Evolutionary conservation across 1,140 invertebrate genomes (phyloP).

Genomic region (Saxidomus purpurata): DNA sequence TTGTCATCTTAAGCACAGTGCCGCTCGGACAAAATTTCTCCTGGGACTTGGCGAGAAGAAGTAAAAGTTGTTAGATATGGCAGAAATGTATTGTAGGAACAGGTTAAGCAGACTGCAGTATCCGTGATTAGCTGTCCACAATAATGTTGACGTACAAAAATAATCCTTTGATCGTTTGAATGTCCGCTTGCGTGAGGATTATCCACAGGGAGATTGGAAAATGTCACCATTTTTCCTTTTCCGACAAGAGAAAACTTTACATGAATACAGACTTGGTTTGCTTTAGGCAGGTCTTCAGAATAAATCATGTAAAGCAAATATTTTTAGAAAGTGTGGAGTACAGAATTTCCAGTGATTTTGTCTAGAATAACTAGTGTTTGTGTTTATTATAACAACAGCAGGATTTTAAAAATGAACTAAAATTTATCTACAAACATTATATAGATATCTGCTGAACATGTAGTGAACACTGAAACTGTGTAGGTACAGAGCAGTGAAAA

Average conservation of each 20-base stretch:
- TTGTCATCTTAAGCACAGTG: too few relatives aligned
- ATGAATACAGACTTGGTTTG: neutral
- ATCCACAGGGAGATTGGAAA: conserved; percentile 10
- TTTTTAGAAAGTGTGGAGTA: neutral
- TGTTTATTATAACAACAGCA: too few relatives aligned
- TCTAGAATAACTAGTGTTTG: neutral
- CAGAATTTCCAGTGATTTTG: neutral
- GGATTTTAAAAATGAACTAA: neutral
- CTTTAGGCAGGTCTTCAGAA: neutral
- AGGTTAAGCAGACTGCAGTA: too few relatives aligned
- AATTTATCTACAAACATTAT: too few relatives aligned
- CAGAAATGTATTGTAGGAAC: too few relatives aligned
- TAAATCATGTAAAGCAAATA: neutral
- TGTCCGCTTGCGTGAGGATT: neutral
- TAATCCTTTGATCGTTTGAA: neutral
- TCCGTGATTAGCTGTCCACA: neutral
- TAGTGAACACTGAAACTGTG: too few relatives aligned
- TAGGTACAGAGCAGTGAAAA: too few relatives aligned
- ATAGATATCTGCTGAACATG: neutral
- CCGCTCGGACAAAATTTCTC: too few relatives aligned
- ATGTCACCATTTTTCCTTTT: neutral
- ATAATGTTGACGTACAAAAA: neutral
- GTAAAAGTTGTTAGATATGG: too few relatives aligned
- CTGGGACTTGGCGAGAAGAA: too few relatives aligned
- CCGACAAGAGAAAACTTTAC: neutral